These are phyloP conservation scores for Trochalopteron elliotii DNA, from an alignment of 2,113 vertebrate species.

Conservation along the genomic window DNA sequence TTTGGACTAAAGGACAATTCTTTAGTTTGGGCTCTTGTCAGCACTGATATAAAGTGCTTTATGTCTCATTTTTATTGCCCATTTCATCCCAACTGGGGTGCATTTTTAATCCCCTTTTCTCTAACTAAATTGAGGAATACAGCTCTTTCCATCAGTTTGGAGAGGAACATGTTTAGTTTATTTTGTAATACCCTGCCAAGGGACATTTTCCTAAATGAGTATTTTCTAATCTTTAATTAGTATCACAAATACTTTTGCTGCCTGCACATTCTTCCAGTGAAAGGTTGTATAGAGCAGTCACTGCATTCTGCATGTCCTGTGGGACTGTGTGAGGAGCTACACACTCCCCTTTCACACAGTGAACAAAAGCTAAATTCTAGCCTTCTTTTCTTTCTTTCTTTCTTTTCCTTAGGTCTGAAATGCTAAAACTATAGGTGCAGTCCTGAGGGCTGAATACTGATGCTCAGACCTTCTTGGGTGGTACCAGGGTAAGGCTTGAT, in stretches of 20 bases:
- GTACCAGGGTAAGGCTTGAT: not conserved
- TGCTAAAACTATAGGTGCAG: not conserved
- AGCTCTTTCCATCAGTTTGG: not conserved
- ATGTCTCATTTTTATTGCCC: not conserved
- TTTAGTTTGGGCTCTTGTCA: not conserved
- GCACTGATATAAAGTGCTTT: not conserved
- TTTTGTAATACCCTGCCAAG: not conserved
- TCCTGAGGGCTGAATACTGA: not conserved
- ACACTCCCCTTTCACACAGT: slow-evolving; percentile 18
- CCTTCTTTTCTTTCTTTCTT: not conserved
- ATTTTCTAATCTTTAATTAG: slow-evolving; percentile 44
- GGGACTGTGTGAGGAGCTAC: not conserved
- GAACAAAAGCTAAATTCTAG: slow-evolving; percentile 41
- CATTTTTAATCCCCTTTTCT: not conserved
- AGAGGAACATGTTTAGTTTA: not conserved
- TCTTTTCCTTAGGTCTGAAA: not conserved
- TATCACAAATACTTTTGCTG: slow-evolving; percentile 28
- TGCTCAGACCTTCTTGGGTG: slow-evolving; percentile 22
- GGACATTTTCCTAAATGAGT: not conserved
- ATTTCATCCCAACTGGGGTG: not conserved
- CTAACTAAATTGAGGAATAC: not conserved
- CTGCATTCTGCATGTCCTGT: not conserved
- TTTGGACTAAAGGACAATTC: not conserved
- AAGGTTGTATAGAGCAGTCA: not conserved
- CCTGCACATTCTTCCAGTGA: not conserved